These are phyloP conservation scores for Syritta pipiens DNA, from an alignment of 2,888 invertebrate genomes.

Conservation along the genomic window DNA sequence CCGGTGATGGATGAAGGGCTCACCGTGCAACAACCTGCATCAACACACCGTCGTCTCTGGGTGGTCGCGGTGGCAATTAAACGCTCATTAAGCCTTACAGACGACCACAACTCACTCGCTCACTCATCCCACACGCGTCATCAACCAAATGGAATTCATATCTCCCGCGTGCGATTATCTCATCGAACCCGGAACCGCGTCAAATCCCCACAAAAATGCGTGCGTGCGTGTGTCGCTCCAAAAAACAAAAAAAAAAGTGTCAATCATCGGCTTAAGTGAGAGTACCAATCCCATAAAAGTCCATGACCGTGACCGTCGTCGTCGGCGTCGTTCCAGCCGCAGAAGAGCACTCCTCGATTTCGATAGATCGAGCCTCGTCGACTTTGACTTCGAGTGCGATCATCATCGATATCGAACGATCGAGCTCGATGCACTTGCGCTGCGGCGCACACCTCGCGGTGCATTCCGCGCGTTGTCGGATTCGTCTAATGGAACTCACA, in stretches of 20 bases:
- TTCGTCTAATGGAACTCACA: conserved; percentile 54
- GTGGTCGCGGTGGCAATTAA: neutral
- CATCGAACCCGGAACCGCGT: conserved; percentile 24
- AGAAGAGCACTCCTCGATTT: neutral
- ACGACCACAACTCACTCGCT: neutral
- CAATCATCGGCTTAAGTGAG: conserved; percentile 51
- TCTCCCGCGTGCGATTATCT: neutral
- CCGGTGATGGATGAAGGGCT: neutral
- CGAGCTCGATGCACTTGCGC: conserved; percentile 1
- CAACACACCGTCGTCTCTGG: neutral
- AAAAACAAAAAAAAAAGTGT: conserved; percentile 30
- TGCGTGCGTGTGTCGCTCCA: neutral
- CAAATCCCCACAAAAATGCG: conserved; percentile 11
- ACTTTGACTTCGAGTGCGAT: neutral
- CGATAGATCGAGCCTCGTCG: neutral
- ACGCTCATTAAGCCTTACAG: neutral
- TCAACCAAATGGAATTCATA: neutral
- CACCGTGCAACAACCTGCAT: neutral
- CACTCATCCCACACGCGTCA: neutral
- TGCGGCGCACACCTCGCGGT: neutral
- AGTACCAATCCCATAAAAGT: conserved; percentile 44
- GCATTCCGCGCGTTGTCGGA: conserved; percentile 22
- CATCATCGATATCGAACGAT: conserved; percentile 16
- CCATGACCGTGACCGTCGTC: conserved; percentile 13
- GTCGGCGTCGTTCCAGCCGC: too few relatives aligned